These are phyloP conservation scores for Drosophila funebris DNA, from an alignment of 1,140 invertebrate genomes.

Conservation along the genomic window DNA sequence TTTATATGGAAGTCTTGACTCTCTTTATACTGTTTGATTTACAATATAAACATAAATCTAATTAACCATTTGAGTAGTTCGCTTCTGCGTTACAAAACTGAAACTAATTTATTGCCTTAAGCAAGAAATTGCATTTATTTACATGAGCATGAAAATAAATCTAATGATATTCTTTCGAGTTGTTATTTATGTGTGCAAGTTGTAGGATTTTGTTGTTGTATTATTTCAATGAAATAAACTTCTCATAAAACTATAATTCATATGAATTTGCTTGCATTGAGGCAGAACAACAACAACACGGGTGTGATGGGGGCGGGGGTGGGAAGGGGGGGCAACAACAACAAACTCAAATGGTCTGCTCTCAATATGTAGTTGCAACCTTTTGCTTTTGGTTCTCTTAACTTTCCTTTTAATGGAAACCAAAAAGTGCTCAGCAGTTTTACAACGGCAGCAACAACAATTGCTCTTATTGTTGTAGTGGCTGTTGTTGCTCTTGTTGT, in stretches of 20 bases:
- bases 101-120: conserved; percentile 15
- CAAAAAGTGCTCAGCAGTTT: conserved; percentile 51
- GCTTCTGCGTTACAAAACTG: not conserved
- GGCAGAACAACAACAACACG: conserved; percentile 7
- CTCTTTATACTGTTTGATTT: too few relatives aligned
- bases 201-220: too few relatives aligned
- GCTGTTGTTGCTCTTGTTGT: conserved; percentile 2
- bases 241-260: conserved; percentile 37
- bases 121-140: conserved; percentile 10
- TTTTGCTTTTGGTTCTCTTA: conserved; percentile 5
- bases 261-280: conserved; percentile 22
- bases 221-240: conserved; percentile 36
- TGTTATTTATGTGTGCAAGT: conserved; percentile 19
- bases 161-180: not conserved
- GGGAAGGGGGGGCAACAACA: too few relatives aligned
- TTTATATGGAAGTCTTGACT: too few relatives aligned
- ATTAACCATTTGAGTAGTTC: not conserved
- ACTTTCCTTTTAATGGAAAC: conserved; percentile 28
- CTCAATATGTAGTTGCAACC: conserved; percentile 21
- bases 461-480: conserved; percentile 1
- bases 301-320: too few relatives aligned
- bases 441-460: conserved; percentile 32
- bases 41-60: not conserved
- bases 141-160: not conserved
- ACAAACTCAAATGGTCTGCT: not conserved